phyloP scores from a whole-genome alignment of 2,113 vertebrate genomes.

The Planiliza haematocheilus region DNA sequence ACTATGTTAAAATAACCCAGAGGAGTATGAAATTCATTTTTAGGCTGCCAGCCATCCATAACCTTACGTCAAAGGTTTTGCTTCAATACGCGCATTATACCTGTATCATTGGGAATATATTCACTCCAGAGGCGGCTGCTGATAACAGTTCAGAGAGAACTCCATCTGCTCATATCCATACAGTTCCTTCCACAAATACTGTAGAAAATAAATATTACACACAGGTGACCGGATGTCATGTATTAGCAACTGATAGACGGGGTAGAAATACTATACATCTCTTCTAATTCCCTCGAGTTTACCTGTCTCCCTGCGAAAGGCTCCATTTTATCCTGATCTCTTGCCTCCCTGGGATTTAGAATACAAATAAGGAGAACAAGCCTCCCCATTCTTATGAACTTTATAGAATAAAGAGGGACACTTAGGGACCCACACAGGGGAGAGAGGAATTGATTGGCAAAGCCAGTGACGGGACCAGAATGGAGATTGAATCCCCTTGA shows the following conservation, averaged over 20 bases:
- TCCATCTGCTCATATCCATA: slow-evolving; percentile 30
- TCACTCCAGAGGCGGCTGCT: slow-evolving; percentile 44
- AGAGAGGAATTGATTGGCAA: slow-evolving; percentile 74
- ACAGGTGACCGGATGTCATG: slow-evolving; percentile 43
- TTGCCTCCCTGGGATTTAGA: slow-evolving; percentile 64
- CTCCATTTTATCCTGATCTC: slow-evolving; percentile 65
- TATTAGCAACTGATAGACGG: slow-evolving; percentile 21
- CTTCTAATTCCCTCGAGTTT: slow-evolving; percentile 62
- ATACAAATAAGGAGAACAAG: slow-evolving; percentile 82
- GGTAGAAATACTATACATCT: slow-evolving; percentile 47
- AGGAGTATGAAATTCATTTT: slow-evolving; percentile 51
- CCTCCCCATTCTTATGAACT: slow-evolving; percentile 77
- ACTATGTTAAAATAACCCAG: slow-evolving; percentile 59
- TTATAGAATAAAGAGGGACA: slow-evolving; percentile 79
- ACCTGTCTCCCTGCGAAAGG: slow-evolving; percentile 63
- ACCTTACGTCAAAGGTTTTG: slow-evolving; percentile 62
- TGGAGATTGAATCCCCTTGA: slow-evolving; percentile 81
- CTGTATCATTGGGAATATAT: slow-evolving; percentile 59
- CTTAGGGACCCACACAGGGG: slow-evolving; percentile 72
- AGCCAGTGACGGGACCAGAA: slow-evolving; percentile 74
- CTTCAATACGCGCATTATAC: slow-evolving; percentile 45
- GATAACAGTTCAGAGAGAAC: slow-evolving; percentile 55
- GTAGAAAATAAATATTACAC: slow-evolving; percentile 55
- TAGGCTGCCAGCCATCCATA: slow-evolving; percentile 50
- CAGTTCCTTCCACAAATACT: slow-evolving; percentile 33